Percentiles rank a stretch among this genome's conserved stretches.
These are phyloP conservation scores for Triplophysa rosa DNA, from an alignment of 2,113 vertebrate genomes.

Conservation along the genomic window DNA sequence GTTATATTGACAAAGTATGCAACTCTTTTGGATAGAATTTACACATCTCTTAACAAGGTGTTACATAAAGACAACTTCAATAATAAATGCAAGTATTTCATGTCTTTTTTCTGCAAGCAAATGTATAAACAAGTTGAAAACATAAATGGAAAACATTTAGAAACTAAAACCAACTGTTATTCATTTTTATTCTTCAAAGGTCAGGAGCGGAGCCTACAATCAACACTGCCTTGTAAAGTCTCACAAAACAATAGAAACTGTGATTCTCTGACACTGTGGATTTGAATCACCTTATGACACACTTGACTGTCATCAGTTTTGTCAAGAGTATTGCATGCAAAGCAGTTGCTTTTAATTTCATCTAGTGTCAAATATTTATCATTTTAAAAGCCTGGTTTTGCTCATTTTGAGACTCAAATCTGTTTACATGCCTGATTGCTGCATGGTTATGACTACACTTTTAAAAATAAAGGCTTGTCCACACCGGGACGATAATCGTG, in stretches of 20 bases:
- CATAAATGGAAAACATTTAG: not conserved
- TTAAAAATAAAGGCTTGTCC: too few species aligned
- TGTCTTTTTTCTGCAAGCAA: not conserved
- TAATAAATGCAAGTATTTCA: constrained; percentile 17
- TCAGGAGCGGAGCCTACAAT: constrained; percentile 1
- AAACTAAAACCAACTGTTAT: constrained; percentile 3
- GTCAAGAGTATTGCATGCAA: not conserved
- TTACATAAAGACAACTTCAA: not conserved
- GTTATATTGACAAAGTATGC: too few species aligned
- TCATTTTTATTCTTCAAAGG: not conserved
- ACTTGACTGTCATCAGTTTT: not conserved
- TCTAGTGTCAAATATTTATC: too few species aligned
- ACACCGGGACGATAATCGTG: too few species aligned
- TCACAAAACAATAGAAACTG: not conserved
- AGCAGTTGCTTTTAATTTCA: not conserved
- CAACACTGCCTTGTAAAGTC: not conserved
- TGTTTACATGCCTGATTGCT: too few species aligned
- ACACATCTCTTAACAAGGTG: constrained; percentile 3
- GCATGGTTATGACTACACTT: too few species aligned
- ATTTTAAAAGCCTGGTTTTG: too few species aligned
- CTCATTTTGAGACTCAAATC: too few species aligned
- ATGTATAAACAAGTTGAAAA: not conserved
- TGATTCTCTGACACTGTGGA: not conserved
- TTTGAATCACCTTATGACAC: not conserved
- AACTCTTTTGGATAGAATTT: too few species aligned